Base-by-base conservation (phyloP, 2,888 invertebrate species). In the Taphrorychus bicolor region DNA sequence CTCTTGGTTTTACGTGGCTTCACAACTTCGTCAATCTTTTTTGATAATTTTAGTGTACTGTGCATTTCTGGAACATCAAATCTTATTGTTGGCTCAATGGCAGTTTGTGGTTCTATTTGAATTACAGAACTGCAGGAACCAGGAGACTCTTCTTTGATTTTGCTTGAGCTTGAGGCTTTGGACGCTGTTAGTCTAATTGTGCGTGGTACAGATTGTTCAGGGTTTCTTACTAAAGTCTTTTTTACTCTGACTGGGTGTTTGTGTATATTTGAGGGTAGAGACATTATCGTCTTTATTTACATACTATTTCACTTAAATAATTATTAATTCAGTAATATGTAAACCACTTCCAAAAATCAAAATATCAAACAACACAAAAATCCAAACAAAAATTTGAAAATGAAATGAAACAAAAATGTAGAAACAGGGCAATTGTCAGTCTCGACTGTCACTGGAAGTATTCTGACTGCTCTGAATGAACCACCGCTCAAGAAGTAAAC, bases 41-140 rank as follows among this genome's bases (percentile, higher is more conserved):
- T 74, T 2, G 73, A 70, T 41, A 77, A 52, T 66, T 71, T 72
- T 23, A 74, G 59, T 19, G 74, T 71, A 16, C 76, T 75, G 58
- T 76, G 68, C 32, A 73, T 52, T 68, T 75, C 75, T 5, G 77
- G 76, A 5, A 61, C 51, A 59, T 73, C 63, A 68, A 75, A 73
- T 42, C 62, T 66, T 3, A 57, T 45, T 56, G 53, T 53, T 16
- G 40, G 69, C 5, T 53, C 19, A 5, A 49, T 32, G 17, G 14
- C 9, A 41, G 40, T 18, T 32, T 59, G 11, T 4, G 9, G 32
- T 22, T 14, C 49, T 70, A 23, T 18, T 14, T 19, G 45, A 1
- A 23, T 3, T 22, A 21, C n/a, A 41, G 24, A 40, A 41, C 49
- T 54, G 42, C 7, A 5, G 9, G 11, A 40, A 5, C 9, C 14